Percentiles rank a stretch among this genome's conserved stretches.
Conservation (phyloP, 2,888 invertebrate species). For the Cryptus armator region DNA sequence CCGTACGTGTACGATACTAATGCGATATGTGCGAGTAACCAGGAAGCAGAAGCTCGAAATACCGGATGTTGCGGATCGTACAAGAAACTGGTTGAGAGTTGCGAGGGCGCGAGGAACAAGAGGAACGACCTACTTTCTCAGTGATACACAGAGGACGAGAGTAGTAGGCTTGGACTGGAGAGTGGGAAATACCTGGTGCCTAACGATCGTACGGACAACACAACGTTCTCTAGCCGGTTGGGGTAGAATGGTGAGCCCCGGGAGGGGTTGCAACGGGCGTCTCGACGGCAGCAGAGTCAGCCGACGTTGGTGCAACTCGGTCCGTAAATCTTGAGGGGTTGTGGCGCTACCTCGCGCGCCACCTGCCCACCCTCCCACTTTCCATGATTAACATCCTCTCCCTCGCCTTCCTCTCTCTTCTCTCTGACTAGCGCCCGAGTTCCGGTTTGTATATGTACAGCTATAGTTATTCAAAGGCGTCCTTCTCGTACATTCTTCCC, state of each 20-base stretch:
- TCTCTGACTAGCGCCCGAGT: conserved; percentile 35
- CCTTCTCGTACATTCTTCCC: conserved; percentile 1
- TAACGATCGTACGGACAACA: conserved; percentile 65
- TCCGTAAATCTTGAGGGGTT: conserved; percentile 66
- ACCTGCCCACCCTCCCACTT: conserved; percentile 65
- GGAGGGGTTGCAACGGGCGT: conserved; percentile 49
- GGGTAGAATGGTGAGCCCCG: not conserved
- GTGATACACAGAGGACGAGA: conserved; percentile 29
- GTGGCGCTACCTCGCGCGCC: conserved; percentile 60
- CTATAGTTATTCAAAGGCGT: conserved; percentile 56
- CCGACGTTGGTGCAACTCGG: conserved; percentile 60
- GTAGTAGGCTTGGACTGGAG: conserved; percentile 36
- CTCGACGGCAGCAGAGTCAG: conserved; percentile 53
- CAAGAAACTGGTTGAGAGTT: conserved; percentile 37
- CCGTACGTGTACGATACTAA: not conserved
- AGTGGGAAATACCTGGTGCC: conserved; percentile 56
- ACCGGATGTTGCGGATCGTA: conserved; percentile 39
- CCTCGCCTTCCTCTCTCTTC: conserved; percentile 32
- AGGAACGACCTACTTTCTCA: conserved; percentile 54
- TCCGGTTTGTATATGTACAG: conserved; percentile 52
- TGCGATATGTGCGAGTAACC: conserved; percentile 28
- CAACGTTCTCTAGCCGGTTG: conserved; percentile 11
- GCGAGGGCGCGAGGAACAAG: conserved; percentile 38
- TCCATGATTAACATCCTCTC: conserved; percentile 66
- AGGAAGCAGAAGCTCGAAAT: conserved; percentile 31